A percentile compares a stretch with the other conserved stretches of the same genome.
phyloP scores from a whole-genome alignment of 2,113 vertebrate genomes.

The Gavia stellata region DNA sequence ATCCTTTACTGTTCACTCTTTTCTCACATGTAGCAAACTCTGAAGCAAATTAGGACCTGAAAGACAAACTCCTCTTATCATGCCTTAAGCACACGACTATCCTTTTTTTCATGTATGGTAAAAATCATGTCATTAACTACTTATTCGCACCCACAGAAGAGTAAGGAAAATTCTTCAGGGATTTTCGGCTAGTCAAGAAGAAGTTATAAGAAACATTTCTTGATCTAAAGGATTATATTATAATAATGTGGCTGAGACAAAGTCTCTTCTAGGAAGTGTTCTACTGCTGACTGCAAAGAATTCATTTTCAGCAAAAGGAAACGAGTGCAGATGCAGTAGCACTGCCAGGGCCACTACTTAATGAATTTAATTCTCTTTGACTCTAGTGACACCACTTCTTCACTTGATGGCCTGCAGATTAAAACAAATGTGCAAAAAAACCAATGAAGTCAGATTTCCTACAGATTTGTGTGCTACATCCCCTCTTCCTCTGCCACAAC shows the following conservation, averaged over 20 bases:
- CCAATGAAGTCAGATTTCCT: background rate
- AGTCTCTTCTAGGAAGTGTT: background rate
- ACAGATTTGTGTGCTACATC: background rate
- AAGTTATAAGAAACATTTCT: background rate
- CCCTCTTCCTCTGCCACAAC: background rate
- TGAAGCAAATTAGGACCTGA: background rate
- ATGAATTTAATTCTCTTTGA: background rate
- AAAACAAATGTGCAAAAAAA: background rate
- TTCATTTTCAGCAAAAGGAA: background rate
- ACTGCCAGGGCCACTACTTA: background rate
- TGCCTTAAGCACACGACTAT: background rate
- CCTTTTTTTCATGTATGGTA: background rate
- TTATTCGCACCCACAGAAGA: background rate
- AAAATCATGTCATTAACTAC: background rate
- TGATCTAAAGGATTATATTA: background rate
- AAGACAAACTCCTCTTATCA: background rate
- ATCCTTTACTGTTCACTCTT: background rate
- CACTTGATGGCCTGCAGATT: background rate
- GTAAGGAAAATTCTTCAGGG: background rate
- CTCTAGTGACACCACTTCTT: background rate
- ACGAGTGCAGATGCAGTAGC: background rate
- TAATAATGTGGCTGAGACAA: background rate
- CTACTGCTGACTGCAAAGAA: background rate
- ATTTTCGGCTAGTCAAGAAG: background rate
- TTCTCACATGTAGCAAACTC: background rate